These are phyloP conservation scores for Apeira syringaria DNA, from an alignment of 2,888 invertebrate species.

Conservation along the genomic window DNA sequence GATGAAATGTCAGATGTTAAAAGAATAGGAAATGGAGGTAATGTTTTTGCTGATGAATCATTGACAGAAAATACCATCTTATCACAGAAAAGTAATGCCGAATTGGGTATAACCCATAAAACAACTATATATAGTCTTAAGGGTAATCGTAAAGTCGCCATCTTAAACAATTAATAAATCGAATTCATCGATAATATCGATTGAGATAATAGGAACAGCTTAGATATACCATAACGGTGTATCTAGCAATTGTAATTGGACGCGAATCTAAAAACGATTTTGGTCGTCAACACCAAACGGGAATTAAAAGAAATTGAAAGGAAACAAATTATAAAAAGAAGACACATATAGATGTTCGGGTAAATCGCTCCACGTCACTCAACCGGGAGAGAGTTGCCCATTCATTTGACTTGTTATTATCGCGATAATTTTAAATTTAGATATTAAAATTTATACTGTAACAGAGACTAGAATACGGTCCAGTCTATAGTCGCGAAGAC, in stretches of 20 bases:
- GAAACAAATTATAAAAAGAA: conserved; percentile 54
- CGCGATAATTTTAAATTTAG: conserved; percentile 40
- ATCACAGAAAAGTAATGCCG: conserved; percentile 54
- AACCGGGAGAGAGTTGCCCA: conserved; percentile 73
- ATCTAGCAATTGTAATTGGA: conserved; percentile 29
- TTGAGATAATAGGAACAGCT: conserved; percentile 33
- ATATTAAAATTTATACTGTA: conserved; percentile 56
- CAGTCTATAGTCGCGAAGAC: conserved; percentile 80
- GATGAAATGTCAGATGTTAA: conserved; percentile 66
- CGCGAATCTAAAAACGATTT: conserved; percentile 78
- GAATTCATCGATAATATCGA: conserved; percentile 3
- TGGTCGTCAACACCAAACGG: conserved; percentile 80
- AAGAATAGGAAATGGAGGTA: conserved; percentile 53
- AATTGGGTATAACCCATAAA: conserved; percentile 51
- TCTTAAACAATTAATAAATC: too few species aligned
- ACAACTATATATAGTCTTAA: too few species aligned
- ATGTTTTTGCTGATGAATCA: conserved; percentile 26
- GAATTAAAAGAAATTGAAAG: conserved; percentile 46
- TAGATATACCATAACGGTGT: conserved; percentile 33
- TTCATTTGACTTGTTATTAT: conserved; percentile 80
- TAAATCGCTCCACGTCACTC: conserved; percentile 63
- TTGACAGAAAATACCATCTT: conserved; percentile 30
- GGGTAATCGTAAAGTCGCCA: too few species aligned
- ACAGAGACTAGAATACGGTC: conserved; percentile 66
- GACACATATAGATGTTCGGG: conserved; percentile 54